phyloP scores from a whole-genome alignment of 2,113 vertebrate species.

The Callionymus lyra region DNA sequence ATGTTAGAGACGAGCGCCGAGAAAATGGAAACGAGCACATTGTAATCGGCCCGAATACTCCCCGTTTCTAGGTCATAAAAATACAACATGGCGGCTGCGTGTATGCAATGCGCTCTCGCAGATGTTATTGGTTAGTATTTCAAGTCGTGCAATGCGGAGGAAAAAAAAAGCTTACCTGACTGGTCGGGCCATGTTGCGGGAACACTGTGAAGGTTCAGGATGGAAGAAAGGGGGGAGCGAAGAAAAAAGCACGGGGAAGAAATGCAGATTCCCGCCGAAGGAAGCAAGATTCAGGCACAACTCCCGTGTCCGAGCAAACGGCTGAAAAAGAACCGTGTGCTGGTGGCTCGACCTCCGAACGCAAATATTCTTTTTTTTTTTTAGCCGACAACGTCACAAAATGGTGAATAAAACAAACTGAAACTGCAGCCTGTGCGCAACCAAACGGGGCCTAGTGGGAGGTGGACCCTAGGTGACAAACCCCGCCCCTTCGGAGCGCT shows the following conservation, averaged over 20 bases:
- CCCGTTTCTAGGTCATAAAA: not conserved
- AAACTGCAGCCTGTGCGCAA: constrained; percentile 9
- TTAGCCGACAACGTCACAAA: not conserved
- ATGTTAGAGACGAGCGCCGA: not conserved
- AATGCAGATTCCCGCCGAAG: constrained; percentile 3
- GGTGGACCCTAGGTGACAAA: not conserved
- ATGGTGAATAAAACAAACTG: constrained; percentile 8
- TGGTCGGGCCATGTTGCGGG: constrained; percentile 6
- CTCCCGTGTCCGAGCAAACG: not conserved
- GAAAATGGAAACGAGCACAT: not conserved
- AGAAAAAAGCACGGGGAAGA: constrained; percentile 1
- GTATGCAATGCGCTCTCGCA: constrained; percentile 1
- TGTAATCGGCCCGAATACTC: not conserved
- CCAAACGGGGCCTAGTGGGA: constrained; percentile 1
- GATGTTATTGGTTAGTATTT: not conserved
- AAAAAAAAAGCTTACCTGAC: constrained; percentile 1
- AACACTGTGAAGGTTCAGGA: not conserved
- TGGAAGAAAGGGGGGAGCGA: not conserved
- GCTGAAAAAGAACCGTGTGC: not conserved
- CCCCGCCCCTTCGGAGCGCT: constrained; percentile 1
- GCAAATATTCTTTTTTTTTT: not conserved
- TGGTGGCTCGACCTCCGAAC: not conserved
- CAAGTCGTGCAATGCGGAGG: not conserved
- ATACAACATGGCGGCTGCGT: constrained; percentile 10
- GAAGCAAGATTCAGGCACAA: not conserved